phyloP scores from a whole-genome alignment of 2,888 invertebrate genomes.

The Lithodes maja region DNA sequence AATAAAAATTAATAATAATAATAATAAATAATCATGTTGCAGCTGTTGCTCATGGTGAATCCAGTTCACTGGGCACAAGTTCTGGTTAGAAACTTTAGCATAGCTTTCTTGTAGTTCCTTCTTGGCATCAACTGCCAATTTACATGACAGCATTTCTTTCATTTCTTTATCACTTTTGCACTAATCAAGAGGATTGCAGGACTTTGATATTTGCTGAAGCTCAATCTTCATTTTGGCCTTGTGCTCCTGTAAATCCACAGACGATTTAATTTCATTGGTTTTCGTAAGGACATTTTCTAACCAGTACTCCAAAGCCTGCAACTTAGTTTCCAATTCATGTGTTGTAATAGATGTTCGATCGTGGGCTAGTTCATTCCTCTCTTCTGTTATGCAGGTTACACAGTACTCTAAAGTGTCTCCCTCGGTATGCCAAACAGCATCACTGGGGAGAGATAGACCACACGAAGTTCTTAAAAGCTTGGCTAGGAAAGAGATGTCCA shows the following conservation, averaged over 20 bases:
- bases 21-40: too few relatives aligned
- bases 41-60: background rate
- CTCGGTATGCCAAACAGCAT: background rate
- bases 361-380: constrained; percentile 28
- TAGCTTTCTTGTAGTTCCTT: background rate
- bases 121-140: constrained; percentile 4
- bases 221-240: background rate
- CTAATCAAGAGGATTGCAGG: background rate
- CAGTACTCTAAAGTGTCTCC: constrained; percentile 26
- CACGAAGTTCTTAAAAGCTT: constrained; percentile 23
- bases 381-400: constrained; percentile 2
- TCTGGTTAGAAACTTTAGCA: background rate
- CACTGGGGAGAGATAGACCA: background rate
- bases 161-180: background rate
- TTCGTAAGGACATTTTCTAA: constrained; percentile 8
- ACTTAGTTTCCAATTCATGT: background rate
- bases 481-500: constrained; percentile 15
- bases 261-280: background rate
- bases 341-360: background rate
- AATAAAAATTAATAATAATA: too few relatives aligned
- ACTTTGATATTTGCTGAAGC: background rate
- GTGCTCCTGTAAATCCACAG: background rate
- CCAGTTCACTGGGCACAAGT: constrained; percentile 22
- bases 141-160: background rate
- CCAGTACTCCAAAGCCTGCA: background rate